phyloP scores from a whole-genome alignment of 2,888 invertebrate species.

The Melanostoma scalare region DNA sequence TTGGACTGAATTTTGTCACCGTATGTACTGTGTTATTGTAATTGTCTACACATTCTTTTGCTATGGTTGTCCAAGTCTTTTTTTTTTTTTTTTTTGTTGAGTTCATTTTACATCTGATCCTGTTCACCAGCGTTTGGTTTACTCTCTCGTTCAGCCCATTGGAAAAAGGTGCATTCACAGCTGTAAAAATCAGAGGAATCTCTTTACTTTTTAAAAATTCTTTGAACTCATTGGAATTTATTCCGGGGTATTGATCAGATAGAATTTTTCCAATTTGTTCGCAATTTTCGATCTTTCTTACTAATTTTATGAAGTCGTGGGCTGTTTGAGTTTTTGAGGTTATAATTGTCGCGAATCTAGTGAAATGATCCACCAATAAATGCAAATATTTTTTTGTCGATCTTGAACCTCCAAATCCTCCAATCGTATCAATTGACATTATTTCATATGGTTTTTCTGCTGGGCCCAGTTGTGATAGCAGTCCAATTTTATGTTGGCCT shows the following conservation, averaged over 20 bases:
- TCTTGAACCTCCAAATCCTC: slow-evolving; percentile 76
- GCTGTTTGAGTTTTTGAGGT: slow-evolving; percentile 75
- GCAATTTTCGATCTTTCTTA: too few species aligned
- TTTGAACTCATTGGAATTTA: slow-evolving; percentile 77
- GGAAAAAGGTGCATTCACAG: slow-evolving; percentile 66
- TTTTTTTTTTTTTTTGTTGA: slow-evolving; percentile 45
- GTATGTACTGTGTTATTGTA: slow-evolving; percentile 68
- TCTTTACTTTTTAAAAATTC: slow-evolving; percentile 71
- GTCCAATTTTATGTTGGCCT: too few species aligned
- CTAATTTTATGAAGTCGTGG: slow-evolving; percentile 60
- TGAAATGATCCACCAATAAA: slow-evolving; percentile 76
- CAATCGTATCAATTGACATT: slow-evolving; percentile 76
- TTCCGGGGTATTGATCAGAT: slow-evolving; percentile 72
- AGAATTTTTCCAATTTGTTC: slow-evolving; percentile 67
- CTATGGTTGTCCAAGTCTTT: slow-evolving; percentile 61
- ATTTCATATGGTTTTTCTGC: slow-evolving; percentile 75
- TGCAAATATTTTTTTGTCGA: slow-evolving; percentile 77
- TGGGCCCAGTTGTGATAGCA: slow-evolving; percentile 34
- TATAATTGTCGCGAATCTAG: slow-evolving; percentile 75
- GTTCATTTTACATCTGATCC: slow-evolving; percentile 64
- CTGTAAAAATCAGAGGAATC: slow-evolving; percentile 56
- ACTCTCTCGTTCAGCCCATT: slow-evolving; percentile 20
- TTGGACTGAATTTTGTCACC: slow-evolving; percentile 57
- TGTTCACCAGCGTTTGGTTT: slow-evolving; percentile 46
- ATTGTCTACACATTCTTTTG: slow-evolving; percentile 50